phyloP scores from a whole-genome alignment of 2,113 vertebrate genomes.

The Macrotis lagotis region DNA sequence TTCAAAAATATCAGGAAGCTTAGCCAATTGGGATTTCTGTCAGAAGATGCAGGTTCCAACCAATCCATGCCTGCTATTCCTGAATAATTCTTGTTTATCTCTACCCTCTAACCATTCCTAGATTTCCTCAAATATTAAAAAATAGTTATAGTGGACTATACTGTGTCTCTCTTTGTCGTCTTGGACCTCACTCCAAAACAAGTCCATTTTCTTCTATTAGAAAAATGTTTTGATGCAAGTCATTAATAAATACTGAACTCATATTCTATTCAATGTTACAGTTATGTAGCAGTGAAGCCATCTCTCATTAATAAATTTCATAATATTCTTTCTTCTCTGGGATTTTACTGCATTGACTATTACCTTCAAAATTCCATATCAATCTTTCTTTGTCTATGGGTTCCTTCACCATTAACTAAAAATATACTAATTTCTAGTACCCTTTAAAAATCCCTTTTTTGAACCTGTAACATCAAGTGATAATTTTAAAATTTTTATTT shows the following conservation, averaged over 20 bases:
- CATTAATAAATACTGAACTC: too few relatives aligned
- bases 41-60: not conserved
- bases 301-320: not conserved
- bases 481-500: too few relatives aligned
- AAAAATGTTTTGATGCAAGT: not conserved
- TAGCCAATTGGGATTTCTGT: not conserved
- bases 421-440: not conserved
- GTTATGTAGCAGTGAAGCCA: not conserved
- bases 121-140: not conserved
- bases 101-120: not conserved
- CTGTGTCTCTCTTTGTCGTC: not conserved
- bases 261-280: not conserved
- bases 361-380: too few relatives aligned
- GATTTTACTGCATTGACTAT: too few relatives aligned
- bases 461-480: not conserved
- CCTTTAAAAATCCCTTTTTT: not conserved
- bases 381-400: not conserved
- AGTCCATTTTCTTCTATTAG: not conserved
- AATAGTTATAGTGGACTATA: accelerated
- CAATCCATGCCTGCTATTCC: accelerated
- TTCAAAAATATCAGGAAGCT: not conserved
- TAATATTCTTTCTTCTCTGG: not conserved
- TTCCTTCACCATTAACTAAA: not conserved
- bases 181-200: not conserved
- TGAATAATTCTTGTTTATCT: not conserved